Conservation (phyloP, 2,888 invertebrate genomes). For the Chloroclysta siterata region DNA sequence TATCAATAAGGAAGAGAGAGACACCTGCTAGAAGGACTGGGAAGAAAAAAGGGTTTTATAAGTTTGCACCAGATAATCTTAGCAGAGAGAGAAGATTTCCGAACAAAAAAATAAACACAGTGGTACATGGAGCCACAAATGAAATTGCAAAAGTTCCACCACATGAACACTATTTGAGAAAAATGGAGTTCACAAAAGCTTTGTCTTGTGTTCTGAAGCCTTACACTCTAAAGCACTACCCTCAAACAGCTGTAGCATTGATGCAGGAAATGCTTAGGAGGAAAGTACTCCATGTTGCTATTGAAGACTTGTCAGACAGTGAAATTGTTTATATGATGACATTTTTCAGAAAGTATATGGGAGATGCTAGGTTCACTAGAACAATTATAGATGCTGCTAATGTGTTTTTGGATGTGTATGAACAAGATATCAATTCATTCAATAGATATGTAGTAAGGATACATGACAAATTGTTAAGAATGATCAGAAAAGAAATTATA, state of each 20-base stretch:
- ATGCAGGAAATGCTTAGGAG: constrained; percentile 95
- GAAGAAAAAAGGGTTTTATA: constrained; percentile 72
- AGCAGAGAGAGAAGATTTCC: constrained; percentile 22
- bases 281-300: constrained; percentile 90
- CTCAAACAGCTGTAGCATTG: constrained; percentile 91
- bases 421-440: constrained; percentile 86
- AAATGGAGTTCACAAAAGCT: constrained; percentile 93
- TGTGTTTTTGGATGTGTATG: constrained; percentile 90
- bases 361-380: constrained; percentile 90
- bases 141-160: constrained; percentile 65
- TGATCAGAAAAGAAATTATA: constrained; percentile 88
- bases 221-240: constrained; percentile 65
- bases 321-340: constrained; percentile 87
- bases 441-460: constrained; percentile 86
- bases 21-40: constrained; percentile 74
- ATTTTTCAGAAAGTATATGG: constrained; percentile 90
- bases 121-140: constrained; percentile 53
- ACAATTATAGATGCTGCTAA: constrained; percentile 90
- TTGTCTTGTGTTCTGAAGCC: constrained; percentile 88
- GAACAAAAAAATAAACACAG: constrained; percentile 21
- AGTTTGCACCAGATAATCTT: constrained; percentile 82
- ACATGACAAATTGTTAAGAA: constrained; percentile 85
- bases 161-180: constrained; percentile 89
- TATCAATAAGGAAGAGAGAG: constrained; percentile 93
- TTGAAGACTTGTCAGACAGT: constrained; percentile 89